phyloP scores from a whole-genome alignment of 2,888 invertebrate genomes.

The Drosophila pseudotalamancana region DNA sequence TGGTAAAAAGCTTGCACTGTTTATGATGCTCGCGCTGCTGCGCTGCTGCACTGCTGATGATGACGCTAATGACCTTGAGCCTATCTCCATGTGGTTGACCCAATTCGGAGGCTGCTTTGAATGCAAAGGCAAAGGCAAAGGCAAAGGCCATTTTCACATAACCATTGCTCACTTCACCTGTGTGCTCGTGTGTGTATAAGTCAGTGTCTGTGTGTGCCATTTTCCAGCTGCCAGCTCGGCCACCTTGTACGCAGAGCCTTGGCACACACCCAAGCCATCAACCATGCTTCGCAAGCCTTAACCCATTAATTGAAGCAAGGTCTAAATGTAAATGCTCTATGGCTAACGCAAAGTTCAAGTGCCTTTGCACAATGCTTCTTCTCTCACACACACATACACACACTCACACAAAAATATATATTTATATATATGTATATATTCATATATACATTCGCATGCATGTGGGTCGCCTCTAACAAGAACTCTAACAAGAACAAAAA shows the following conservation, averaged over 20 bases:
- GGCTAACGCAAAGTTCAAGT: slow-evolving; percentile 68
- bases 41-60: too few species aligned
- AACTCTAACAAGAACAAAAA: too few species aligned
- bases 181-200: slow-evolving; percentile 1
- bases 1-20: slow-evolving; percentile 4
- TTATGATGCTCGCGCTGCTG: slow-evolving; percentile 20
- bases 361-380: slow-evolving; percentile 62
- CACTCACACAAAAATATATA: not conserved
- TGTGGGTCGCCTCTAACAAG: too few species aligned
- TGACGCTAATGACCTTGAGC: slow-evolving; percentile 56
- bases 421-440: too few species aligned
- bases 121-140: slow-evolving; percentile 21
- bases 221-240: slow-evolving; percentile 41
- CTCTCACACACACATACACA: slow-evolving; percentile 11
- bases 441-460: too few species aligned
- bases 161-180: slow-evolving; percentile 31
- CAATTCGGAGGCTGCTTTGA: slow-evolving; percentile 42
- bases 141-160: slow-evolving; percentile 26
- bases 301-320: slow-evolving; percentile 15
- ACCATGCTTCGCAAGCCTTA: slow-evolving; percentile 32
- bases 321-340: slow-evolving; percentile 42
- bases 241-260: slow-evolving; percentile 47
- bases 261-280: slow-evolving; percentile 36
- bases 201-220: slow-evolving; percentile 42
- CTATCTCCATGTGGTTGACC: slow-evolving; percentile 44